Evolutionary conservation across 2,888 invertebrate species (phyloP), one percentile per base, ranked within the genome.

Genomic region (Troides aeacus): DNA sequence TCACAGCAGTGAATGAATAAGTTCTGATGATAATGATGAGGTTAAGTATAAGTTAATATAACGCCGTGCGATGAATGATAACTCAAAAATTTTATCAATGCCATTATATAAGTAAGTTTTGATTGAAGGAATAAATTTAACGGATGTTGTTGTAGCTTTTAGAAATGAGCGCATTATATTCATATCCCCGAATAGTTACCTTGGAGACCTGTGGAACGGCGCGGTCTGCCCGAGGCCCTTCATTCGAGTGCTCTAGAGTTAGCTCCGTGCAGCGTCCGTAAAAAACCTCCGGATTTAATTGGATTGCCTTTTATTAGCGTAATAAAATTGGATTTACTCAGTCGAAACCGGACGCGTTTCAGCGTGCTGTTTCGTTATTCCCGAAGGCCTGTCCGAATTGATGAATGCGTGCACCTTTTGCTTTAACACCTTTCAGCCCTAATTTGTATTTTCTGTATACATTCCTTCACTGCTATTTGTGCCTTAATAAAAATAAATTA

Each of bases 301-400:
- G 91, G 89, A 89, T 87, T 85, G 88, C 85, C 84, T 89, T 91
- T 91, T 91, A 90, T 90, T 90, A 89, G 87, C 85, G 87, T 88
- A 85, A 88, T 90, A 90, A 90, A 90, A 90, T 90, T 85, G 87
- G 86, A 88, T 88, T 88, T 85, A 86, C 84, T 84, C 83, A 81
- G 79, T 80, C 74, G 81, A 79, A 79, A 80, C 82, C 77, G 83
- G 84, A 72, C 73, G 73, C 73, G 72, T 72, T 73, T 75, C 69
- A 74, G 78, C 79, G 77, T 75, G 76, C 85, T 85, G 84, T 86
- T 84, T 81, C 77, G 79, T 75, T 84, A 83, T 82, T 80, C 82
- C 80, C 81, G 76, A 81, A 79, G 80, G 77, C 56, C 42, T 18
- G 30, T 6, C 23, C 39, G 62, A 63, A 70, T 64, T 70, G 66